Evolutionary conservation across 2,113 vertebrate genomes (phyloP).

Genomic region (Phainopepla nitens): DNA sequence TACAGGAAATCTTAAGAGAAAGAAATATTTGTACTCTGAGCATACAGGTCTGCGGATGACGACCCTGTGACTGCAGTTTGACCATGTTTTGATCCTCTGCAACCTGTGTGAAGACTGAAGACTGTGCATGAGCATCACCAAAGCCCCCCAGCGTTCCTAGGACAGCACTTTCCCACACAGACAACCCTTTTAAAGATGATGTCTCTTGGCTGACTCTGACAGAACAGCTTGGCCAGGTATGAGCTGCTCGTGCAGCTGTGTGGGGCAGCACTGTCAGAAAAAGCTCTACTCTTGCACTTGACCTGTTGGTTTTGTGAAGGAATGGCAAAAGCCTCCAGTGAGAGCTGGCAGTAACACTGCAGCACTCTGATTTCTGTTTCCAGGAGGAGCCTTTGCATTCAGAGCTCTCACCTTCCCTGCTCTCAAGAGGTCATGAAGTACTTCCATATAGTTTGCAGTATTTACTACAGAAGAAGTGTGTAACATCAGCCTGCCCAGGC

Average conservation of each 20-base stretch:
- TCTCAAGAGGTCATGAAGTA: not conserved
- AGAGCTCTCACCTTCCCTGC: constrained; percentile 10
- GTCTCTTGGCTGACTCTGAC: not conserved
- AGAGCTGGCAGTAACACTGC: not conserved
- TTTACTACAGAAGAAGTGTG: not conserved
- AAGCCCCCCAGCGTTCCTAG: not conserved
- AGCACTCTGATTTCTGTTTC: constrained; percentile 9
- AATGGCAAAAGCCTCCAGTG: constrained; percentile 11
- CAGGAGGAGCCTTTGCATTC: constrained; percentile 20
- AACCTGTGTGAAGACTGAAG: not conserved
- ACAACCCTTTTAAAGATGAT: not conserved
- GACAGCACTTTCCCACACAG: not conserved
- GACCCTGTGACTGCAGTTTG: not conserved
- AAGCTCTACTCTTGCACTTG: not conserved
- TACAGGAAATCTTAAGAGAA: not conserved
- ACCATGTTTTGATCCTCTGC: not conserved
- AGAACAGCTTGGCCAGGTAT: not conserved
- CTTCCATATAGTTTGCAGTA: not conserved
- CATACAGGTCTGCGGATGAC: not conserved
- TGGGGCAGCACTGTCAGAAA: not conserved
- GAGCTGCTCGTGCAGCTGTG: fast-evolving
- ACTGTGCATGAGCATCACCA: not conserved
- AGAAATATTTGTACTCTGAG: not conserved
- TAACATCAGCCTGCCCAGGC: not conserved
- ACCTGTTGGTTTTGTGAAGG: not conserved